Evolutionary conservation across 2,113 vertebrate genomes (phyloP), one percentile per base, ranked within the genome.

Genomic region (Grammomys dolichurus): DNA sequence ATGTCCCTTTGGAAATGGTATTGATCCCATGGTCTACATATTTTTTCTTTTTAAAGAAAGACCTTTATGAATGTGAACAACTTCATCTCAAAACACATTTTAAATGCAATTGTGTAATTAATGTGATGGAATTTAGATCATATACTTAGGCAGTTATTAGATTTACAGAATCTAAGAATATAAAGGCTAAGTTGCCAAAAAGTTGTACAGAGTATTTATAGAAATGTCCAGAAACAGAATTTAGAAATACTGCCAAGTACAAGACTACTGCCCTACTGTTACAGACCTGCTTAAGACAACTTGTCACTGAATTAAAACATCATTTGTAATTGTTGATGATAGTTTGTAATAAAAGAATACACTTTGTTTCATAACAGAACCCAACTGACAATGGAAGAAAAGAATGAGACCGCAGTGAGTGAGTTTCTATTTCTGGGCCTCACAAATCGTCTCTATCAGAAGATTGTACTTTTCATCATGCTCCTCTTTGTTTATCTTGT

Each of bases 381-480:
- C 1, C 31, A 58, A 70, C 40, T 96, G 92, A 76, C 13, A 33
- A 97, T 96, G 87, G 93, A 58, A 40, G 60, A 63, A 2, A 43
- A 56, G 33, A 98, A 98, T 76, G 33, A 75, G 31, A 98, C 87
- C 2, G 1, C 24, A 31, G 90, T 95, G 67, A 91, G 58, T 14
- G 97, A 94, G 78, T 98, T 98, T 91, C 14, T 90, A 40, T 96
- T 97, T 6, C 14, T 96, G 58, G 95, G 95, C 31, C 95, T 98
- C 85, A 95, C 90, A 11, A 81, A 90, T 70, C 51, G 43, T 1
- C 80, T 76, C 28, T 19, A 33, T 22, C 76, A 85, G 40, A 87
- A 92, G 72, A 91, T 40, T 43, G 19, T 87, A 17, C 80, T 96
- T 31, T 97, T 97, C 86, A 11, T 60, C 16, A 4, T 81, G 12